Base-by-base conservation (phyloP, 2,888 invertebrate genomes). In the Tupiocoris notatus region DNA sequence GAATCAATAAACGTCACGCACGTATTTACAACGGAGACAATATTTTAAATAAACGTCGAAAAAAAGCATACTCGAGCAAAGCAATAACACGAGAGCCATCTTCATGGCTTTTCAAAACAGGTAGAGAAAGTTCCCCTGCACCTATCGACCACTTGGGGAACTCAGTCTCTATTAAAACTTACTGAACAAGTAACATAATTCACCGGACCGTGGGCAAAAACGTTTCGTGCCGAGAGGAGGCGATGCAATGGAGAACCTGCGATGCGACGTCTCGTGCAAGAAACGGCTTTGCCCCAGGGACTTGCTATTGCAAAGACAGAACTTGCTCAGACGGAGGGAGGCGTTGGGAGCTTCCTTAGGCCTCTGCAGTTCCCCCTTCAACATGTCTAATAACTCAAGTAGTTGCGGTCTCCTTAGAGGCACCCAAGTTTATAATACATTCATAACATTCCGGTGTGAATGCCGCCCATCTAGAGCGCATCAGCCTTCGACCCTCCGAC, bases 121-220 rank as follows among this genome's bases (percentile, higher is more conserved):
- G 12, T 39, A 39, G 39, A 39, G 39, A 39, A 39, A 39, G 39
- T 12, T 39, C 12, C 39, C 39, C 39, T 39, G 39, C 39, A 39
- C 39, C 3, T 39, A 39, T 39, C 39, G 3, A 39, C 39, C 67
- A 16, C 54, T 67, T 67, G n/a, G 22, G 67, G 39, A n/a, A 16
- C 67, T 21, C 57, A 1, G 18, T 21, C 70, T 70, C 70, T 59
- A 70, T 70, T 70, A 70, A 70, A 70, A 70, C 70, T 70, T 70
- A 59, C 56, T 23, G 70, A 70, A 70, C 70, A 70, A 70, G 70
- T 70, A 70, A 25, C 61, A 70, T 70, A 70, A 70, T 54, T 70
- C 70, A 70, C 6, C 25, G 61, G 67, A 67, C 67, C 39, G 39
- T 59, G 22, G 59, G 23, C 67, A 67, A 67, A 67, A 67, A 39